phyloP scores from a whole-genome alignment of 2,888 invertebrate genomes.

The Epinotia bilunana region DNA sequence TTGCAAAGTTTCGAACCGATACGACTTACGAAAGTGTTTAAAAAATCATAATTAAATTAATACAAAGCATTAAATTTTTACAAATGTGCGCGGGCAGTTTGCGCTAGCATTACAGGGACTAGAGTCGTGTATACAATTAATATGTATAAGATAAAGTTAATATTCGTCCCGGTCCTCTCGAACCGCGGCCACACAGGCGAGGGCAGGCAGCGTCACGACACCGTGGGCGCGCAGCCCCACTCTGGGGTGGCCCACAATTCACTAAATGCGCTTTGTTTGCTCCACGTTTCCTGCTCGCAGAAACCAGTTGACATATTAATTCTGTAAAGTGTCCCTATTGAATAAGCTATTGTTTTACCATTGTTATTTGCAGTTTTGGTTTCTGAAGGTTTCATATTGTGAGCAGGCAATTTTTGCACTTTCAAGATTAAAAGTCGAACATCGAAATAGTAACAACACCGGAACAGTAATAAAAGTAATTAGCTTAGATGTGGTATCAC shows the following conservation, averaged over 20 bases:
- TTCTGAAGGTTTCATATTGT: no score
- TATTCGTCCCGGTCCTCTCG: conserved; percentile 26
- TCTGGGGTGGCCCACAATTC: conserved; percentile 77
- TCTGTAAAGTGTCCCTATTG: conserved; percentile 47
- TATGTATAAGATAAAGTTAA: conserved; percentile 19
- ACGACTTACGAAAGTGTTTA: no score
- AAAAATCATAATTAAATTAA: no score
- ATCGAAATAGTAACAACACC: no score
- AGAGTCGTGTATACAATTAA: conserved; percentile 8
- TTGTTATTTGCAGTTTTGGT: conserved; percentile 5
- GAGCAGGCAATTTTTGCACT: no score
- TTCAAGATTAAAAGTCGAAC: no score
- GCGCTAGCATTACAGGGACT: conserved; percentile 4
- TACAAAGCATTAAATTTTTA: no score
- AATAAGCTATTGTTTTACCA: conserved; percentile 42
- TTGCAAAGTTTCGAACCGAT: no score
- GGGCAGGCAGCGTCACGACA: conserved; percentile 74
- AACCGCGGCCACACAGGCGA: conserved; percentile 56
- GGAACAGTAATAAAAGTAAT: no score
- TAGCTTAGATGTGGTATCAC: no score
- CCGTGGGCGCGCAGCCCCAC: conserved; percentile 68
- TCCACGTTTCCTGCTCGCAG: conserved; percentile 68
- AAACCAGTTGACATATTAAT: conserved; percentile 55
- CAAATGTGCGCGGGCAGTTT: not conserved
- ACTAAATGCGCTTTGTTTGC: conserved; percentile 74